A percentile compares a stretch with the other conserved stretches of the same genome.
phyloP scores from a whole-genome alignment of 64 coral and sea anemone species.

The Hydrozoanthus tunicans region DNA sequence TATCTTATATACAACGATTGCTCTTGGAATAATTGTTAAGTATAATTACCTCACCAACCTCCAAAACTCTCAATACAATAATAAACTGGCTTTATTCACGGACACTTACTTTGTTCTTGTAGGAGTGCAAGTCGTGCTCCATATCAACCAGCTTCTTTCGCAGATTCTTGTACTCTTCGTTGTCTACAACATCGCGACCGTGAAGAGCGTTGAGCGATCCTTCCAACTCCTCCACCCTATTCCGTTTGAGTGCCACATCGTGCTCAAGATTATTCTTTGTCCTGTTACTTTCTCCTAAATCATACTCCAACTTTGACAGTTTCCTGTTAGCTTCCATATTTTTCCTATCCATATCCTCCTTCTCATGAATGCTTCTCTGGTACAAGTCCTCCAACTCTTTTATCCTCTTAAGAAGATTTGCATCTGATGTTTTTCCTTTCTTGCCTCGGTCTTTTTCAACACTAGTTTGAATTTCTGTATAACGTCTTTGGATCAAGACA shows the following conservation, averaged over 20 bases:
- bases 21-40: no score
- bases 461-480: conserved; percentile 71
- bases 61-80: no score
- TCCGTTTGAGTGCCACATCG: conserved; percentile 71
- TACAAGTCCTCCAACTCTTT: conserved; percentile 87
- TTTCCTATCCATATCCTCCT: conserved; percentile 79
- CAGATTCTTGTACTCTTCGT: conserved; percentile 76
- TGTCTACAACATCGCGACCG: conserved; percentile 86
- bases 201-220: conserved; percentile 78
- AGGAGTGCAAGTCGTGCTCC: conserved; percentile 85
- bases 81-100: no score
- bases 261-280: conserved; percentile 75
- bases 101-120: conserved; percentile 82
- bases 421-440: conserved; percentile 69
- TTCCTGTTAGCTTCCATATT: conserved; percentile 66
- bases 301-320: conserved; percentile 75
- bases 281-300: conserved; percentile 77
- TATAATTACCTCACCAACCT: no score
- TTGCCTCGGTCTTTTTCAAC: conserved; percentile 56
- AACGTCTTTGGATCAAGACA: conserved; percentile 74
- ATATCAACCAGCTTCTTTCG: conserved; percentile 83
- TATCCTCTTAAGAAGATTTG: conserved; percentile 63
- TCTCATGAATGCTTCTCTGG: conserved; percentile 76
- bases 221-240: conserved; percentile 81
- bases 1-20: no score